phyloP scores from a whole-genome alignment of 2,797 vertebrate genomes.

The Karalla daura region DNA sequence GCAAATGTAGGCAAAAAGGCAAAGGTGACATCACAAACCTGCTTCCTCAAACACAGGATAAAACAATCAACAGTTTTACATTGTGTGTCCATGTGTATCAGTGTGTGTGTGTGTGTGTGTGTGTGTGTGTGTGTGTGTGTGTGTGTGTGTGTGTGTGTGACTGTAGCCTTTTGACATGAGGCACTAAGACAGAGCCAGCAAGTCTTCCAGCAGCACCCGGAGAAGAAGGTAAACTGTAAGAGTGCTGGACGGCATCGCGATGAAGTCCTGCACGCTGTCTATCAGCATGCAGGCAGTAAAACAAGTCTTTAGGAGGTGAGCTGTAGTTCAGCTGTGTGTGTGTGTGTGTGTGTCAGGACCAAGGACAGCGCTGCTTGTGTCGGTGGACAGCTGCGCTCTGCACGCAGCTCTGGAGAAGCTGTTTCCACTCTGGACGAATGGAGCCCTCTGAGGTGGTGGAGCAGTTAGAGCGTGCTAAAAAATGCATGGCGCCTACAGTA shows the following conservation, averaged over 20 bases:
- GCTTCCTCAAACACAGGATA: conserved; percentile 26
- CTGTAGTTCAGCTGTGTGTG: conserved; percentile 34
- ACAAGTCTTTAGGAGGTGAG: conserved; percentile 25
- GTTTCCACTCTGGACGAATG: conserved; percentile 16
- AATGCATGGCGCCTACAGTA: background rate
- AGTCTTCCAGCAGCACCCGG: conserved; percentile 10
- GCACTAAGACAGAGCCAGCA: conserved; percentile 27
- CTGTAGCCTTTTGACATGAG: conserved; percentile 16
- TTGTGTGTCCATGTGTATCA: background rate
- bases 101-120: too few species aligned
- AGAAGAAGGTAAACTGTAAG: conserved; percentile 35
- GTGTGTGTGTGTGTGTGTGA: conserved; percentile 8
- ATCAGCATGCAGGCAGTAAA: conserved; percentile 41
- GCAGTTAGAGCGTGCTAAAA: background rate
- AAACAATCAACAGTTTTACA: conserved; percentile 26
- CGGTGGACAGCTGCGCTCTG: conserved; percentile 5
- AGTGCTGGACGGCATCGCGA: conserved; percentile 41
- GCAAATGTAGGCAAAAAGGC: conserved; percentile 14
- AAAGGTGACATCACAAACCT: conserved; percentile 22
- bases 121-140: too few species aligned
- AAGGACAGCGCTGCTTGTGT: conserved; percentile 52
- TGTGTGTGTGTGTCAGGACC: conserved; percentile 51
- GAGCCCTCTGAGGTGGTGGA: background rate
- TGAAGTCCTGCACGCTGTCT: conserved; percentile 40
- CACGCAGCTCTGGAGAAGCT: conserved; percentile 34